Conservation (phyloP, 2,113 vertebrate genomes). For the Hyaena hyaena region DNA sequence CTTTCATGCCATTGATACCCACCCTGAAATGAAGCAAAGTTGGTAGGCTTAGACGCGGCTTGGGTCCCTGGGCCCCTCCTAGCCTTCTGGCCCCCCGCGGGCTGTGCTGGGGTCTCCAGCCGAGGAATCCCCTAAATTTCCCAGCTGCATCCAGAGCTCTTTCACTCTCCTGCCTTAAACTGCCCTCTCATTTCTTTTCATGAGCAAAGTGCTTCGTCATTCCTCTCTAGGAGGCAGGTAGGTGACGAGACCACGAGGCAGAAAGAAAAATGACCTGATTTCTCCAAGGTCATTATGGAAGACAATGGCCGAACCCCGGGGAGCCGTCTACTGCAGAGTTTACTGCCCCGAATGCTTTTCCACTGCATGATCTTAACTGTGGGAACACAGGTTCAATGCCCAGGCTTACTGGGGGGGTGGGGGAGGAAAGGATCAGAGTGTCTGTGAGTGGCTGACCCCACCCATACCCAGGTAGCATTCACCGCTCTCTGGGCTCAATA, state of each 20-base stretch:
- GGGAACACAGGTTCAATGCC: background rate
- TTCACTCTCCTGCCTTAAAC: background rate
- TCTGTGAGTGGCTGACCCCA: background rate
- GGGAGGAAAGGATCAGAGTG: background rate
- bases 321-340: rapidly evolving
- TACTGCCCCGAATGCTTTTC: background rate
- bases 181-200: background rate
- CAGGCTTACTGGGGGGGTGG: background rate
- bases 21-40: background rate
- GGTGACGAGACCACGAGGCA: background rate
- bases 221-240: constrained; percentile 2
- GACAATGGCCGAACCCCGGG: background rate
- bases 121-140: background rate
- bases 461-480: background rate
- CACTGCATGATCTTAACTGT: background rate
- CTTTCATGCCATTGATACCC: background rate
- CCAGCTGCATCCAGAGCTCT: background rate
- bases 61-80: background rate
- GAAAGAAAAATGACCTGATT: background rate
- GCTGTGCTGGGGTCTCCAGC: background rate
- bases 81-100: background rate
- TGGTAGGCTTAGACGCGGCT: rapidly evolving
- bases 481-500: background rate
- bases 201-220: constrained; percentile 53
- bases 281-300: background rate